Evolutionary conservation across 2,888 invertebrate genomes (phyloP), one percentile per base, ranked within the genome.

Genomic region (Cephus pulcher): DNA sequence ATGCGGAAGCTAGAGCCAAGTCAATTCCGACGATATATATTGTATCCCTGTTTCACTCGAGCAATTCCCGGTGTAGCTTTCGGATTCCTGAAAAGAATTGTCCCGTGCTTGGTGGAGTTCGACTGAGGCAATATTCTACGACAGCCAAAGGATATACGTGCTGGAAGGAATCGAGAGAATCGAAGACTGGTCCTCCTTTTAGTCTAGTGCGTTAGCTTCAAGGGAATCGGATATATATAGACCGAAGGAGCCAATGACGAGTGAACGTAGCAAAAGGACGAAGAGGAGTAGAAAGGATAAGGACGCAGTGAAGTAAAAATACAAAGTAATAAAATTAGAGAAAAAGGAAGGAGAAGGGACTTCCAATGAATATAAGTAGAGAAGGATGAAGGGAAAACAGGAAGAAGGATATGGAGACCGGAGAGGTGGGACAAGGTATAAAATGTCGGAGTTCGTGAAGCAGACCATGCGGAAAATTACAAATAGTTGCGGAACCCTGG

Each of bases 381-480:
- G 1, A 23, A 23, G 56, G 56, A 56, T 9, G 23, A 56, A 23
- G 23, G 23, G 0, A 56, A 56, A 23, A 1, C 9, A 6, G 56
- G 9, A 56, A 23, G 56, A 56, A 56, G 56, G 56, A 23, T 56
- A 56, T 56, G 56, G 56, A 56, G 56, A 56, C 56, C 56, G 23
- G 56, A 56, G 56, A 56, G 56, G 56, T 0, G 56, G 56, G 15
- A 23, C 40, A 56, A 56, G 23, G 56, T 56, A 56, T 56, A 56
- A 56, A 56, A 81, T 76, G 83, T 84, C 79, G 78, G 79, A 84
- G 82, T 83, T 80, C 78, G 81, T 77, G 81, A 56, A 79, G 71
- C 82, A 81, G 81, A 79, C 84, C 86, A 82, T 82, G 86, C 85
- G 82, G 87, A 86, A 86, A 86, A 86, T 86, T 86, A 86, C 86